These are phyloP conservation scores for Timema podura DNA, from an alignment of 2,888 invertebrate species.

Conservation along the genomic window DNA sequence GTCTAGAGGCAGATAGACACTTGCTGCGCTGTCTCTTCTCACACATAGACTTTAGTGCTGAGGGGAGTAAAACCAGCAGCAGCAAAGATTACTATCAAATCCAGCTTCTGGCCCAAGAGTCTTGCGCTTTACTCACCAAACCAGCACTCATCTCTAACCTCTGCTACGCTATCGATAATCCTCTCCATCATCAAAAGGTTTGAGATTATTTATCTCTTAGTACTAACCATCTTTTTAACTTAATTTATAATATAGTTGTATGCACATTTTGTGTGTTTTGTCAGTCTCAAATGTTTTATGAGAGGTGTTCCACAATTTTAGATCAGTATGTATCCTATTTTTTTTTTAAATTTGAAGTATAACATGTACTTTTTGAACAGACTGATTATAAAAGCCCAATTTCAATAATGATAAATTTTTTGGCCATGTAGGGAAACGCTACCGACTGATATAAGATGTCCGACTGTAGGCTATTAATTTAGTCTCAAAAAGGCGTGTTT, in stretches of 20 bases:
- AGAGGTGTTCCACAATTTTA: constrained; percentile 12
- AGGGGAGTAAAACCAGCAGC: constrained; percentile 39
- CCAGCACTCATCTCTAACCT: constrained; percentile 83
- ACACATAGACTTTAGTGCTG: constrained; percentile 75
- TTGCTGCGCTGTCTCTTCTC: constrained; percentile 92
- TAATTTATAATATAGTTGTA: constrained; percentile 13
- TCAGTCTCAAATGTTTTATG: too few species aligned
- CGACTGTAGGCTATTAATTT: too few species aligned
- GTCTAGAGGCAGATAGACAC: constrained; percentile 96
- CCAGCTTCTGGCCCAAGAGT: constrained; percentile 74
- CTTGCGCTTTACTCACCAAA: constrained; percentile 73
- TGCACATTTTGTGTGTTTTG: too few species aligned
- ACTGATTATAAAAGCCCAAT: too few species aligned
- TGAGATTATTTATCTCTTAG: constrained; percentile 23
- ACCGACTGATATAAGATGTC: too few species aligned
- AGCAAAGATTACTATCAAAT: constrained; percentile 50
- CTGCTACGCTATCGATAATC: constrained; percentile 83
- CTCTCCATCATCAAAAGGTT: constrained; percentile 71
- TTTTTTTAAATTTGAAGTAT: neutral
- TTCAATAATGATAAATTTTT: too few species aligned
- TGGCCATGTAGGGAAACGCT: too few species aligned
- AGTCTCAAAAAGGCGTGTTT: too few species aligned
- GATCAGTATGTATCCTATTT: constrained; percentile 17
- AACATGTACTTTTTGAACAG: too few species aligned
- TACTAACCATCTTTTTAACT: neutral